These are phyloP conservation scores for Macrotrachela quadricornifera DNA, from an alignment of 1,140 invertebrate genomes.

Conservation along the genomic window DNA sequence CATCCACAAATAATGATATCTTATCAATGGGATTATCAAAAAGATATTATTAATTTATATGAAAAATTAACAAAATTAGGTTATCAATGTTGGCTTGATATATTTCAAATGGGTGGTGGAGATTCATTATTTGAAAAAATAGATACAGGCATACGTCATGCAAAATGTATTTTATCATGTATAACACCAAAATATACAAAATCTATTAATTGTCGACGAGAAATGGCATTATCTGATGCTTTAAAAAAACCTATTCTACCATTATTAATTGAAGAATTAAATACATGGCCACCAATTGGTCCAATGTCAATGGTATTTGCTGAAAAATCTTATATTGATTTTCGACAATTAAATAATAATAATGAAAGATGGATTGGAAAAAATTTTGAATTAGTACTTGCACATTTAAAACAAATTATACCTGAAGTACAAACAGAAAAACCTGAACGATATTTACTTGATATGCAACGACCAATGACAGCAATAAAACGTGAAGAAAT, in stretches of 20 bases:
- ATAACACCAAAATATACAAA: conserved; percentile 21
- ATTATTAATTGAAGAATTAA: conserved; percentile 15
- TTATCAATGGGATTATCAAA: conserved; percentile 26
- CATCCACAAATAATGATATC: conserved; percentile 20
- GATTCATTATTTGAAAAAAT: conserved; percentile 27
- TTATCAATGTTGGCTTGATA: conserved; percentile 24
- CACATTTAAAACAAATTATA: no score
- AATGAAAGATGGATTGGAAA: no score
- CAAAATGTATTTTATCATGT: conserved; percentile 18
- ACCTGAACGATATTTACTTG: no score
- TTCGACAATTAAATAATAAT: no score
- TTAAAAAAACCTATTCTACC: conserved; percentile 23
- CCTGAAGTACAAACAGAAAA: no score
- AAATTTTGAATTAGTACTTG: no score
- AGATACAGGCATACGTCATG: conserved; percentile 20
- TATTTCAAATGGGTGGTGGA: conserved; percentile 26
- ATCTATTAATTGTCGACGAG: conserved; percentile 21
- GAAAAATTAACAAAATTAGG: conserved; percentile 14
- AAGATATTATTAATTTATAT: conserved; percentile 17
- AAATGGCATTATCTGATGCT: conserved; percentile 20
- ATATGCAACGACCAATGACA: no score
- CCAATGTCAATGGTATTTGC: conserved; percentile 15
- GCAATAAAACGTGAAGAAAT: no score
- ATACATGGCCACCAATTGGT: conserved; percentile 20
- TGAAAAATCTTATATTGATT: no score